Conservation (phyloP, 1,140 invertebrate species). For the Spodoptera litura region DNA sequence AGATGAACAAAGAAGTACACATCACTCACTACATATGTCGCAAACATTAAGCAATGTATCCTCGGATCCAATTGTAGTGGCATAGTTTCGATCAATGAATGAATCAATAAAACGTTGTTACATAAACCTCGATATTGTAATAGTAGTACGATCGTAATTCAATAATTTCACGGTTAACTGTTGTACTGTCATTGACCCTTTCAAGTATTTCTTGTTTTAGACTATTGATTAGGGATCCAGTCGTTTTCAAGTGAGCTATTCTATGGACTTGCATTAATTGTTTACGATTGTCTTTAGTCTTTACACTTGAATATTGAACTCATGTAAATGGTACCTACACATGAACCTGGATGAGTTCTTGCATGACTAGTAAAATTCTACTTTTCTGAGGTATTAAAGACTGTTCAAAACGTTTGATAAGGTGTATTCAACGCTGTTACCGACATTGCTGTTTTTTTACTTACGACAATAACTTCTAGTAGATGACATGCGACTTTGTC, state of each 20-base stretch:
- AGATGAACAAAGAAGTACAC: not conserved
- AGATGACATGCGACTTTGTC: too few relatives aligned
- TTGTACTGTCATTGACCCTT: constrained; percentile 34
- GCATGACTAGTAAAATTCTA: not conserved
- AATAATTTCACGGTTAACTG: constrained; percentile 38
- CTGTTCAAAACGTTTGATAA: too few relatives aligned
- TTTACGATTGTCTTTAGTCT: too few relatives aligned
- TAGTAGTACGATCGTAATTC: constrained; percentile 37
- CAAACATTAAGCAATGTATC: constrained; percentile 14
- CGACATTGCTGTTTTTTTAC: not conserved
- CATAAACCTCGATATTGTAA: constrained; percentile 43
- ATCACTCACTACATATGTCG: constrained; percentile 12
- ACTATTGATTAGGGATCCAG: constrained; percentile 8
- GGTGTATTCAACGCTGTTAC: not conserved
- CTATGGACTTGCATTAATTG: not conserved
- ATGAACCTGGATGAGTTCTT: too few relatives aligned
- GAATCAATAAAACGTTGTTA: constrained; percentile 33
- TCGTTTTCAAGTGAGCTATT: constrained; percentile 2
- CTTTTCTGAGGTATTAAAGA: too few relatives aligned
- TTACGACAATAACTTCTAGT: too few relatives aligned
- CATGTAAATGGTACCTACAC: too few relatives aligned
- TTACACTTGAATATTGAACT: not conserved
- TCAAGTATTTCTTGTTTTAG: constrained; percentile 36
- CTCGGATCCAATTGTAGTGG: not conserved
- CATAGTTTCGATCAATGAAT: constrained; percentile 44